Base-by-base conservation (phyloP, 2,797 vertebrate species). In the Ctenopoma kingsleyae region DNA sequence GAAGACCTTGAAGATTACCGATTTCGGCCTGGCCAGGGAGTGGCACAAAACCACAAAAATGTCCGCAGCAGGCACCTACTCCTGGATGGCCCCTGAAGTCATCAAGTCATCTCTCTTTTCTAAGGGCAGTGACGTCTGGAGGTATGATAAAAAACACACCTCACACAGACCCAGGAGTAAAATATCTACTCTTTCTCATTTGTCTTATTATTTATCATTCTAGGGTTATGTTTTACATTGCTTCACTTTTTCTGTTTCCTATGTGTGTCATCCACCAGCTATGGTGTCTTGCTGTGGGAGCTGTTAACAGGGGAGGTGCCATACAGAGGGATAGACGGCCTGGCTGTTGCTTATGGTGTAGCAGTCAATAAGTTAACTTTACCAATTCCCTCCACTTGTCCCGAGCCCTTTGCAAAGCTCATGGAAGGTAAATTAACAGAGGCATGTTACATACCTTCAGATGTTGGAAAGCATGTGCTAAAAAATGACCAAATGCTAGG, bases 21-120 rank as follows among this genome's bases (percentile, higher is more conserved):
- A 99, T 87, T 99, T 99, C 4, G 97, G 98, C 79, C 82, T 99
- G 65, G 97, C 98, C 3, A 91, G 98, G 84, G 97, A 99, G 79
- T 99, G 97, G 98, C 96, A 98, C 91, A 95, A 95, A 86, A 99
- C 97, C 30, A 99, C 98, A 52, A 97, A 96, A 85, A 99, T 99
- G 97, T 98, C 97, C 1, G 95, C 97, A 0, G 97, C 96, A 0
- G 97, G 97, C 53, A 99, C 98, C 4, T 98, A 99, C 0, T 97
- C 97, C 1, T 99, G 98, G 97, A 99, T 99, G 98, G 97, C 97
- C 30, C 98, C 98, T 0, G 98, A 99, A 85, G 97, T 99, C 88
- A 99, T 99, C 90, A 98, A 97, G 87, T 97, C 96, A 0, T 99
- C 97, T 1, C 88, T 97, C 63, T 99, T 99, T 91, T 98, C 98